Evolutionary conservation across 2,113 vertebrate species (phyloP).

Genomic region (Cochlearius cochlearius): DNA sequence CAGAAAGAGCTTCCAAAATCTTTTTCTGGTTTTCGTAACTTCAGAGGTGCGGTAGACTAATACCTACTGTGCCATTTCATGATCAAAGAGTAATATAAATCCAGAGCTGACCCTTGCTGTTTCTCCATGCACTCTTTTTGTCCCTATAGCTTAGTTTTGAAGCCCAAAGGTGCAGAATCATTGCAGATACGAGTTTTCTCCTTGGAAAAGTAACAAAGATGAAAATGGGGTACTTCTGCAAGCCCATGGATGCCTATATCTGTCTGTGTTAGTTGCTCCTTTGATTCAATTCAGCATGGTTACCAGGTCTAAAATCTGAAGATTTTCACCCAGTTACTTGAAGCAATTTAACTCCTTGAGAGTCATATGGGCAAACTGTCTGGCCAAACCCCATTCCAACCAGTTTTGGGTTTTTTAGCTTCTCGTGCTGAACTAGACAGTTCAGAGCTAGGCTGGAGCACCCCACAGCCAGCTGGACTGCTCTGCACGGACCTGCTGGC

Average conservation of each 20-base stretch:
- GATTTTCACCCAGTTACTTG: background rate
- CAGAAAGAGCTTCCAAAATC: background rate
- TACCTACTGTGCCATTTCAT: background rate
- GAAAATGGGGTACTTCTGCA: background rate
- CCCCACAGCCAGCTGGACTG: background rate
- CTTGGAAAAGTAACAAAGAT: conserved; percentile 32
- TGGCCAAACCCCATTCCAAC: background rate
- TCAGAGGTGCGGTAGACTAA: background rate
- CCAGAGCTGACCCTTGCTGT: background rate
- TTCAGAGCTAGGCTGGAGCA: background rate
- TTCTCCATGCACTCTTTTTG: background rate
- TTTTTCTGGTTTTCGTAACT: background rate
- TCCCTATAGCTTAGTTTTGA: conserved; percentile 1
- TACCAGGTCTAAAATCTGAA: background rate
- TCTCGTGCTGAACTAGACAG: background rate
- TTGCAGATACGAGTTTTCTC: conserved; percentile 21
- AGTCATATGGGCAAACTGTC: background rate
- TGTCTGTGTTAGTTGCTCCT: background rate
- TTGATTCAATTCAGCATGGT: background rate
- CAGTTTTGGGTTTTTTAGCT: background rate
- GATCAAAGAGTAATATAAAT: conserved; percentile 16
- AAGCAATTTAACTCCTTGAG: background rate
- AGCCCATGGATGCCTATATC: background rate
- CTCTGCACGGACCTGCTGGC: fast-evolving
- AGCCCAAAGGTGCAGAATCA: conserved; percentile 4